Conservation (phyloP, 2,888 invertebrate genomes). For the Tenthredo distinguenda region DNA sequence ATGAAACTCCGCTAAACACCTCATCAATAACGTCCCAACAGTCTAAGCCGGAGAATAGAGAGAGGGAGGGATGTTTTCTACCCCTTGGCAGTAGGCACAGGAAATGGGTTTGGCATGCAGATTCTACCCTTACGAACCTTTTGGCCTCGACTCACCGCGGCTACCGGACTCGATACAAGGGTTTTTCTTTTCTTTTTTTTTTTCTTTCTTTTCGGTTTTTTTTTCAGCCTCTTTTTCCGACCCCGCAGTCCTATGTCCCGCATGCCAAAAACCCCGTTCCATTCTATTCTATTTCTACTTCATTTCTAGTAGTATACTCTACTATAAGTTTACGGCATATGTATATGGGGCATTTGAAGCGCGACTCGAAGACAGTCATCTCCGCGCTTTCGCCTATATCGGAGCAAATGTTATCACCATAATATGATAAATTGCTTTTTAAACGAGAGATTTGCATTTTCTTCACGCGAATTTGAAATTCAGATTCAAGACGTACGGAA, state of each 20-base stretch:
- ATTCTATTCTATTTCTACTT: slow-evolving; percentile 8
- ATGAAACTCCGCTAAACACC: slow-evolving; percentile 36
- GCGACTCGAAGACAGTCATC: neutral
- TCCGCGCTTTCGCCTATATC: neutral
- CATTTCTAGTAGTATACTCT: neutral
- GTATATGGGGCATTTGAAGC: neutral
- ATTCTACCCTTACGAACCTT: slow-evolving; percentile 66
- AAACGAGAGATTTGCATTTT: slow-evolving; percentile 24
- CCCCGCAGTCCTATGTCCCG: slow-evolving; percentile 8
- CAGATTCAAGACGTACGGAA: neutral
- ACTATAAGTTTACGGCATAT: neutral
- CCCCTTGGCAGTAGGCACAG: slow-evolving; percentile 50
- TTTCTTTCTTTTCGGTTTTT: neutral
- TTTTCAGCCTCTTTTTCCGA: neutral
- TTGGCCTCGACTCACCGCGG: slow-evolving; percentile 36
- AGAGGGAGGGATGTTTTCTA: slow-evolving; percentile 24
- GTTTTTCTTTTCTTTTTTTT: neutral
- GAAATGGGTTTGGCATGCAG: slow-evolving; percentile 75
- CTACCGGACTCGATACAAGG: slow-evolving; percentile 43
- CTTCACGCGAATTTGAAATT: neutral
- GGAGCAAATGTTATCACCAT: neutral
- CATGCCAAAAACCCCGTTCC: slow-evolving; percentile 11
- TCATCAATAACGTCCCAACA: slow-evolving; percentile 48
- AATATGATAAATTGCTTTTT: slow-evolving; percentile 38
- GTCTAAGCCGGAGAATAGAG: slow-evolving; percentile 28